Base-by-base conservation (phyloP, 2,888 invertebrate species). In the Eurois occulta region DNA sequence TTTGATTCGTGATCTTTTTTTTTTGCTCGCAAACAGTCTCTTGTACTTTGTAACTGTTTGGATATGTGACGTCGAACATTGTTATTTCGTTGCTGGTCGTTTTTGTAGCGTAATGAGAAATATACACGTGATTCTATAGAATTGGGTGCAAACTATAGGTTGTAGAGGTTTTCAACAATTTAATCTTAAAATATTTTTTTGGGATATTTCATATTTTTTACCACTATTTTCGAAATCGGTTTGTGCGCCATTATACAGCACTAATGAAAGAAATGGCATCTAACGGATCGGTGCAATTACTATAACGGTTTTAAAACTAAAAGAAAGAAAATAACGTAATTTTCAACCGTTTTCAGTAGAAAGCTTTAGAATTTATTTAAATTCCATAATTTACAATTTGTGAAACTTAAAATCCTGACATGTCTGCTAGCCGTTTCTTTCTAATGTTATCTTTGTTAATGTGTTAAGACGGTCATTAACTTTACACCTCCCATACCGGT, bases 1-100 rank as follows among this genome's bases (percentile, higher is more conserved):
- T 94, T 95, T 94, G 92, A 94, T 94, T 94, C 92, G 94, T 93
- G 92, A 90, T 89, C 80, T 84, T 88, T 89, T 91, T 91, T 80
- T 90, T 88, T 90, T 89, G 83, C 82, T 80, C 75, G 48, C 76
- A 87, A 88, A 86, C 86, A 73, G 83, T 86, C 80, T 89, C 88
- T 82, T 86, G 81, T 81, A 87, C 80, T 86, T 80, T 84, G 84
- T 90, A 89, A 90, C 90, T 90, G 90, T 89, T 87, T 86, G 85
- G 41, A 75, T 73, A 78, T 87, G 86, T 87, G 90, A 88, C 86
- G 90, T 87, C 77, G 81, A 13, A 74, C 58, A 74, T 86, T 83
- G 83, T 79, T 65, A 81, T 77, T 72, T 86, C 72, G 72, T 78
- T 62, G 79, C 72, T 62, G 70, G 62, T 70, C 35, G 52, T 83